Percentiles rank a stretch among this genome's conserved stretches.
phyloP scores from a whole-genome alignment of 2,113 vertebrate genomes.

The Festucalex cinctus region DNA sequence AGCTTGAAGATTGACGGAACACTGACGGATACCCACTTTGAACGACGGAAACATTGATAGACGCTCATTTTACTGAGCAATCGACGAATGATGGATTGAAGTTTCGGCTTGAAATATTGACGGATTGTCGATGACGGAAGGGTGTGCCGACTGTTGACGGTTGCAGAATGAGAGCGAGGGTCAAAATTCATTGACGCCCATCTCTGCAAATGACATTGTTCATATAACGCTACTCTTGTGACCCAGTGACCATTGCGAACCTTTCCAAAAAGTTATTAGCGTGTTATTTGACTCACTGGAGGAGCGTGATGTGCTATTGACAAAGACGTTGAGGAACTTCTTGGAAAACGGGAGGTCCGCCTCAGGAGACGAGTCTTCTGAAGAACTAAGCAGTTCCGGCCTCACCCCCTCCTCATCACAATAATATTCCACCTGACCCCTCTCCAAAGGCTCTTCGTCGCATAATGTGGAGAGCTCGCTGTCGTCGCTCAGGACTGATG shows the following conservation, averaged over 20 bases:
- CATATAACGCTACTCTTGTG: background rate
- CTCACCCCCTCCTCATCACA: slow-evolving; percentile 48
- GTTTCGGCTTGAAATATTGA: too few species aligned
- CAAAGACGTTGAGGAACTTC: slow-evolving; percentile 98
- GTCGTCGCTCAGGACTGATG: slow-evolving; percentile 84
- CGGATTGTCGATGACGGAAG: too few species aligned
- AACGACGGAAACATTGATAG: too few species aligned
- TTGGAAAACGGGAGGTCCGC: slow-evolving; percentile 95
- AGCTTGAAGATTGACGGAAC: too few species aligned
- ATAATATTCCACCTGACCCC: slow-evolving; percentile 55
- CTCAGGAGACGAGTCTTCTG: slow-evolving; percentile 89
- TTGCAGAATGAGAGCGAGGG: too few species aligned
- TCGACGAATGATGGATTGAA: too few species aligned
- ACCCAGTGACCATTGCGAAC: background rate
- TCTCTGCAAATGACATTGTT: too few species aligned
- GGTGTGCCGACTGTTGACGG: too few species aligned
- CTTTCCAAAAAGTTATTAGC: background rate
- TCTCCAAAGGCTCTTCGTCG: slow-evolving; percentile 76
- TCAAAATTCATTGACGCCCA: too few species aligned
- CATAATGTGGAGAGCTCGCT: slow-evolving; percentile 83
- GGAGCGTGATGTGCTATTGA: slow-evolving; percentile 94
- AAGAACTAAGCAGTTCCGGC: slow-evolving; percentile 69
- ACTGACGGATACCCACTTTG: too few species aligned
- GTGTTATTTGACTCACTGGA: slow-evolving; percentile 82
- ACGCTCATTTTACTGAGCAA: too few species aligned